Evolutionary conservation across 2,888 invertebrate genomes (phyloP).

Genomic region (Amiota mariae): DNA sequence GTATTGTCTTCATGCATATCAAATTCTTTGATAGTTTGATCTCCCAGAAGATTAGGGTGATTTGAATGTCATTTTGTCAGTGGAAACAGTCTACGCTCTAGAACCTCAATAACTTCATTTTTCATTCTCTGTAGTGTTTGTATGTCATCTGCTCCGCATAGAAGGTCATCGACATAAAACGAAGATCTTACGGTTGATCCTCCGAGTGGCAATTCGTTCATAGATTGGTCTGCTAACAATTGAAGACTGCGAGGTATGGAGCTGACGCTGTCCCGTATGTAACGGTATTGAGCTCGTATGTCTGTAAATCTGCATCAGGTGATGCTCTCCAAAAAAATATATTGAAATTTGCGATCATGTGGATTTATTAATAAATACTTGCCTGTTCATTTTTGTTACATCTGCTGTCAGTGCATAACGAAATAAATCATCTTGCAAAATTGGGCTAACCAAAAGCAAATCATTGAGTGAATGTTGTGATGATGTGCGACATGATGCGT

Average conservation of each 20-base stretch:
- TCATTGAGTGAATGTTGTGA: constrained; percentile 41
- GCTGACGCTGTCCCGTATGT: too few species aligned
- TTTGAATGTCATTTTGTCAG: neutral
- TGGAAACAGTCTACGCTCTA: neutral
- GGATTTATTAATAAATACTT: neutral
- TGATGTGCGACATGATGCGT: too few species aligned
- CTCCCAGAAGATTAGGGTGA: neutral
- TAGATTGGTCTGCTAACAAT: constrained; percentile 38
- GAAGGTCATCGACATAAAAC: constrained; percentile 44
- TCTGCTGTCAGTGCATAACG: neutral
- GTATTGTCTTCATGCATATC: neutral
- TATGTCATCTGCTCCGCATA: constrained; percentile 37
- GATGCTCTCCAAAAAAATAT: neutral
- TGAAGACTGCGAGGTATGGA: constrained; percentile 34
- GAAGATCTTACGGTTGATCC: constrained; percentile 29
- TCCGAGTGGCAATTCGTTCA: constrained; percentile 31
- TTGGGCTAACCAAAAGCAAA: constrained; percentile 41
- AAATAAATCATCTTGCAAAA: constrained; percentile 33
- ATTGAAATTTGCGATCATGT: neutral
- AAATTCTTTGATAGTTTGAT: neutral
- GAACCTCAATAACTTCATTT: neutral
- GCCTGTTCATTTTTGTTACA: neutral
- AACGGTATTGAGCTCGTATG: too few species aligned
- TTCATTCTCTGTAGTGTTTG: neutral
- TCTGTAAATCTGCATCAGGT: constrained; percentile 15